Evolutionary conservation across 1,140 invertebrate species (phyloP).

Genomic region (Hormaphis cornu): DNA sequence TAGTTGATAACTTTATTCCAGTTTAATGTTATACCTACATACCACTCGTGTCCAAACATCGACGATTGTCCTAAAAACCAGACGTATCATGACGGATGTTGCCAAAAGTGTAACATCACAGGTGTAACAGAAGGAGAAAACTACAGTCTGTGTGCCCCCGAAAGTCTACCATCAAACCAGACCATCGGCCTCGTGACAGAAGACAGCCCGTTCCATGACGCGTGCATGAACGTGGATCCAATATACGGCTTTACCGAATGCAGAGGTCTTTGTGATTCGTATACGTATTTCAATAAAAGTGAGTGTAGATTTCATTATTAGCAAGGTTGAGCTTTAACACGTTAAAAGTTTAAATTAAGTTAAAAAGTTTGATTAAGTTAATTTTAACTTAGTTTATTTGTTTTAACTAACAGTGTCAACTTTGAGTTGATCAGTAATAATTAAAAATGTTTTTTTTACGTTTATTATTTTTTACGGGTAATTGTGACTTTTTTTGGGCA

Average conservation of each 20-base stretch:
- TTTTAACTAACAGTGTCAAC: too few species aligned
- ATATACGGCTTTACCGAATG: slow-evolving; percentile 55
- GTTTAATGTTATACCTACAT: slow-evolving; percentile 10
- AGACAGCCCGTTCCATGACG: slow-evolving; percentile 44
- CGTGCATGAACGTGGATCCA: slow-evolving; percentile 51
- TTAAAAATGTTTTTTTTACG: too few species aligned
- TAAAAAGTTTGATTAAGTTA: too few species aligned
- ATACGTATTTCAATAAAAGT: slow-evolving; percentile 54
- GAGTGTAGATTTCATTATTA: too few species aligned
- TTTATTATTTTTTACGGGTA: too few species aligned
- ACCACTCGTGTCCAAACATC: slow-evolving; percentile 52
- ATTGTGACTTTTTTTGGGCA: too few species aligned
- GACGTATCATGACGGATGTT: slow-evolving; percentile 55
- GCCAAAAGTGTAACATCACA: slow-evolving; percentile 52
- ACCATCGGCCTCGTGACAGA: slow-evolving; percentile 50
- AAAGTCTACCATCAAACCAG: slow-evolving; percentile 44
- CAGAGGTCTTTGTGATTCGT: slow-evolving; percentile 54
- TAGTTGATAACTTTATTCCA: neutral
- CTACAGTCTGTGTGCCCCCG: slow-evolving; percentile 46
- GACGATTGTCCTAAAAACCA: slow-evolving; percentile 48
- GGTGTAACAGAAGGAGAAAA: neutral
- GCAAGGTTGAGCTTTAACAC: too few species aligned
- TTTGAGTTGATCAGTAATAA: too few species aligned
- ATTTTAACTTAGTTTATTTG: too few species aligned
- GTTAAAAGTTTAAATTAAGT: too few species aligned